These are phyloP conservation scores for Helicoverpa assulta DNA, from an alignment of 2,888 invertebrate genomes.

Conservation along the genomic window DNA sequence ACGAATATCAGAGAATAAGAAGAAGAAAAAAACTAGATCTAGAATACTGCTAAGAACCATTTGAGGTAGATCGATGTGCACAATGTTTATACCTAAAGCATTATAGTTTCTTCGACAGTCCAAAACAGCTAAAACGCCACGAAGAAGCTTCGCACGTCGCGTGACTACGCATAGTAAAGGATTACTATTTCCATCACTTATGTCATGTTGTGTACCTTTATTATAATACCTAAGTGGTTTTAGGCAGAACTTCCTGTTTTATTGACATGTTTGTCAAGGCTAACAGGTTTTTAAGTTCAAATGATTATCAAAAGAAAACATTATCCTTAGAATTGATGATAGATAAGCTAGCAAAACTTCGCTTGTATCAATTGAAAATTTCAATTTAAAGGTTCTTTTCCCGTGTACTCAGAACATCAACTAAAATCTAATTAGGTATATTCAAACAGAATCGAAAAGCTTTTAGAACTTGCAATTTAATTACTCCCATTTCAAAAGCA, in stretches of 20 bases:
- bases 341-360: neutral
- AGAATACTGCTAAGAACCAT: too few species aligned
- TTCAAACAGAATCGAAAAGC: neutral
- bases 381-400: neutral
- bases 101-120: too few species aligned
- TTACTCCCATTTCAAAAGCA: neutral
- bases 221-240: neutral
- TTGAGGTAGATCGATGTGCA: too few species aligned
- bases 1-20: too few species aligned
- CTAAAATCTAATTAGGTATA: neutral
- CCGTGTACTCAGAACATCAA: neutral
- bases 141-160: slow-evolving; percentile 7
- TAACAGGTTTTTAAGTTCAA: slow-evolving; percentile 33
- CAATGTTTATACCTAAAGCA: too few species aligned
- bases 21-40: too few species aligned
- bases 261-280: slow-evolving; percentile 45
- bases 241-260: neutral
- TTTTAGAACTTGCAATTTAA: too few species aligned
- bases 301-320: slow-evolving; percentile 7
- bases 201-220: slow-evolving; percentile 13
- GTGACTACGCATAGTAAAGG: slow-evolving; percentile 21
- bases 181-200: slow-evolving; percentile 21
- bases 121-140: slow-evolving; percentile 6
- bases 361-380: too few species aligned
- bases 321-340: neutral